A percentile compares a stretch with the other conserved stretches of the same genome.
Conservation (phyloP, 2,113 vertebrate species). For the Monopterus albus region DNA sequence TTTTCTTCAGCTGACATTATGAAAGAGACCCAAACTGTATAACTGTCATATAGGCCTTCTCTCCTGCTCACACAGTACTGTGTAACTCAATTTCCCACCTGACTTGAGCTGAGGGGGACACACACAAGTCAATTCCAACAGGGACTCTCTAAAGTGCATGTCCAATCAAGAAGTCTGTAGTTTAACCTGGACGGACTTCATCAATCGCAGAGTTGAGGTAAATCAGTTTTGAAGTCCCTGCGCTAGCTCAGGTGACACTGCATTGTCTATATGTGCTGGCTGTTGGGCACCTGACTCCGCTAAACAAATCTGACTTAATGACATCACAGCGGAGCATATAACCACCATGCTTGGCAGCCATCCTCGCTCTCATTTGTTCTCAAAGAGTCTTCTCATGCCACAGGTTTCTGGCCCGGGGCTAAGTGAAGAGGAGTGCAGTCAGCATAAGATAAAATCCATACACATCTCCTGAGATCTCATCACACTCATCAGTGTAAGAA, state of each 20-base stretch:
- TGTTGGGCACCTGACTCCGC: slow-evolving; percentile 60
- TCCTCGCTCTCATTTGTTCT: slow-evolving; percentile 37
- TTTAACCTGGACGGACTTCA: slow-evolving; percentile 81
- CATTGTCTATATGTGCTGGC: slow-evolving; percentile 69
- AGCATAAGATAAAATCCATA: slow-evolving; percentile 71
- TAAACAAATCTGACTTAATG: slow-evolving; percentile 74
- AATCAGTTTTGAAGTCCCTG: slow-evolving; percentile 77
- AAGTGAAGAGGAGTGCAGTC: slow-evolving; percentile 48
- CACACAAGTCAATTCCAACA: slow-evolving; percentile 75
- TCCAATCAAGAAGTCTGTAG: slow-evolving; percentile 72
- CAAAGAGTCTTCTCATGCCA: slow-evolving; percentile 30
- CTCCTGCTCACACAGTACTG: slow-evolving; percentile 60
- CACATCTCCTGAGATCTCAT: slow-evolving; percentile 65
- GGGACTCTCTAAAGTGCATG: slow-evolving; percentile 65
- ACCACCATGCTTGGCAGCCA: slow-evolving; percentile 30
- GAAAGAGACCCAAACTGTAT: slow-evolving; percentile 60
- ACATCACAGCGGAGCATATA: slow-evolving; percentile 54
- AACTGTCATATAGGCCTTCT: slow-evolving; percentile 67
- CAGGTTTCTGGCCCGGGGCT: slow-evolving; percentile 58
- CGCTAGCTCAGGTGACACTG: slow-evolving; percentile 68
- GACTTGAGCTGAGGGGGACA: slow-evolving; percentile 74
- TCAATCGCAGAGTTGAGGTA: slow-evolving; percentile 77
- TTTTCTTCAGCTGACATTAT: slow-evolving; percentile 50
- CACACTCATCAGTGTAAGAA: slow-evolving; percentile 65
- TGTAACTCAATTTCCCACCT: slow-evolving; percentile 78